Evolutionary conservation across 2,113 vertebrate genomes (phyloP).

Genomic region (Lophochroa leadbeateri): DNA sequence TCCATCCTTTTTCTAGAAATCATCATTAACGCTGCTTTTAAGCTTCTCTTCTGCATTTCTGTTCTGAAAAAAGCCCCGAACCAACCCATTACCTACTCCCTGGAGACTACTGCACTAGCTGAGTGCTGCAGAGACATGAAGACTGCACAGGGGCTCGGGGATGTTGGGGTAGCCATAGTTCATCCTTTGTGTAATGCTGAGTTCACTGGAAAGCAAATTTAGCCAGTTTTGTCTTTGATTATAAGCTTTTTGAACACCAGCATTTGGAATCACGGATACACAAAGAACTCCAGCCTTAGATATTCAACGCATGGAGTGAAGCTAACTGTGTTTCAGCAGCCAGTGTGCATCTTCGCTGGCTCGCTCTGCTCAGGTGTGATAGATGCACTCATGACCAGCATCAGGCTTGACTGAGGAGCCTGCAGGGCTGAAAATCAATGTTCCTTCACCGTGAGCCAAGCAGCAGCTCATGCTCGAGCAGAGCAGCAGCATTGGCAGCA

Average conservation of each 20-base stretch:
- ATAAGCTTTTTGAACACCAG: not conserved
- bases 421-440: not conserved
- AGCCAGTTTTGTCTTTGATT: not conserved
- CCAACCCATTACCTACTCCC: not conserved
- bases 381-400: not conserved
- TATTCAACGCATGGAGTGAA: accelerated
- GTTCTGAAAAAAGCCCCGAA: not conserved
- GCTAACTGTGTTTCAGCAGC: not conserved
- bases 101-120: not conserved
- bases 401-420: not conserved
- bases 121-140: not conserved
- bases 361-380: not conserved
- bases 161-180: not conserved
- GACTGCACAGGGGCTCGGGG: accelerated
- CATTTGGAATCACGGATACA: not conserved
- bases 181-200: accelerated
- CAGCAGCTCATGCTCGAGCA: not conserved
- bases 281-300: not conserved
- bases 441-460: not conserved
- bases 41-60: not conserved
- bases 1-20: not conserved
- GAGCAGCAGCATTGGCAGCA: not conserved
- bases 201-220: not conserved
- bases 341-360: not conserved
- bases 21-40: not conserved